Conservation (phyloP, 1,140 invertebrate species). For the Lepidurus apus region DNA sequence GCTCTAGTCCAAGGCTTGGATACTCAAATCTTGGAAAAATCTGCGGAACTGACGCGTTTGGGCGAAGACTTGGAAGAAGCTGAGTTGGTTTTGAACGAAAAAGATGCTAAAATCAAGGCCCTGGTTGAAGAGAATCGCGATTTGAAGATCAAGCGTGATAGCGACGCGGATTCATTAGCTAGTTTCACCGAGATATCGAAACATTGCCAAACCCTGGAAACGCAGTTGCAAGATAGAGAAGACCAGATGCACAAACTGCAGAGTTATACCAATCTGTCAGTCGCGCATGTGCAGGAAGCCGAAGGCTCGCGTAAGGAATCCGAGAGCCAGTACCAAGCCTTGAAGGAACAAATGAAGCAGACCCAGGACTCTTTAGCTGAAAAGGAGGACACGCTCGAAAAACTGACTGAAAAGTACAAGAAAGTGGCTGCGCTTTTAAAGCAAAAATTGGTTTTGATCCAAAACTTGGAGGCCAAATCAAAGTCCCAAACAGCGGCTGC, state of each 20-base stretch:
- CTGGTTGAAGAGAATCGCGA: slow-evolving; percentile 2
- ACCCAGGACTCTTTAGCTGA: not conserved
- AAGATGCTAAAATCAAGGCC: slow-evolving; percentile 29
- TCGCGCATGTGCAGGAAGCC: not conserved
- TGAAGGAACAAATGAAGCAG: not conserved
- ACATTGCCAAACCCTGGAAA: not conserved
- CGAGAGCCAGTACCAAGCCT: not conserved
- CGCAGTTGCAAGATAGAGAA: not conserved
- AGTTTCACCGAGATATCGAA: not conserved
- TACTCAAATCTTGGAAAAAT: not conserved
- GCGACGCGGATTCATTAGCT: not conserved
- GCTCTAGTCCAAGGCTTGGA: not conserved
- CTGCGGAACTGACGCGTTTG: not conserved
- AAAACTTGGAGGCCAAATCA: slow-evolving; percentile 30
- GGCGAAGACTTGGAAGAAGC: slow-evolving; percentile 32
- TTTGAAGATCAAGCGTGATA: not conserved
- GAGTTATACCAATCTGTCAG: not conserved
- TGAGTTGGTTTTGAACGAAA: slow-evolving; percentile 29
- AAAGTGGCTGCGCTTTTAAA: slow-evolving; percentile 30
- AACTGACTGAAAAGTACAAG: slow-evolving; percentile 33
- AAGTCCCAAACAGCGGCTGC: not conserved
- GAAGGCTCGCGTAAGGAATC: not conserved
- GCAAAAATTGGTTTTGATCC: slow-evolving; percentile 31
- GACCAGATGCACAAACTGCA: not conserved
- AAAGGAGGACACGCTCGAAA: slow-evolving; percentile 17